A percentile compares a stretch with the other conserved stretches of the same genome.
Evolutionary conservation across 2,113 vertebrate species (phyloP).

Genomic region (Gavialis gangeticus): DNA sequence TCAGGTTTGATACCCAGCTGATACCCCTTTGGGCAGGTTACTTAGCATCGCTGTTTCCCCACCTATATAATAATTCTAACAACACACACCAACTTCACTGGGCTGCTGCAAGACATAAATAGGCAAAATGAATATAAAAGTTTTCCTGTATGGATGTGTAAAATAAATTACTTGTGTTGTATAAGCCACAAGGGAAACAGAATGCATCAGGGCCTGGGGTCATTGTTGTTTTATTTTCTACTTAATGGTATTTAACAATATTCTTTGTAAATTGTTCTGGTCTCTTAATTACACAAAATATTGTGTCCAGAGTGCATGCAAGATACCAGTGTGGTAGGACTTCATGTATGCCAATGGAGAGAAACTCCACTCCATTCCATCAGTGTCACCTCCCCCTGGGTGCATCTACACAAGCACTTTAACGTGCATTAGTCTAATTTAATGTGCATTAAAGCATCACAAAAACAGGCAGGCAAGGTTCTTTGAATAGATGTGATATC

Average conservation of each 20-base stretch:
- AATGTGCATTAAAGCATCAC: too few species aligned
- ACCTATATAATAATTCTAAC: not conserved
- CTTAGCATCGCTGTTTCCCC: not conserved
- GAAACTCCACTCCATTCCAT: not conserved
- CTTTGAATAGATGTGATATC: too few species aligned
- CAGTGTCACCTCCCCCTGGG: not conserved
- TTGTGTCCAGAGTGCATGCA: not conserved
- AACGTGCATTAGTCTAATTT: too few species aligned
- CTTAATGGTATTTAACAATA: not conserved
- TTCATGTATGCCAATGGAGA: not conserved
- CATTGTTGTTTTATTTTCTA: not conserved
- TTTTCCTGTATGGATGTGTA: not conserved
- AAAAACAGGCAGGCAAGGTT: too few species aligned
- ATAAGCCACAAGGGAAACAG: not conserved
- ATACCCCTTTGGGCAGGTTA: not conserved
- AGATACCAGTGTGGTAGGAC: not conserved
- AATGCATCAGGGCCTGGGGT: not conserved
- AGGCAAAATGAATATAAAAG: not conserved
- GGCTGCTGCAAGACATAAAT: too few species aligned
- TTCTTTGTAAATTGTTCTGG: not conserved
- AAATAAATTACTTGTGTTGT: not conserved
- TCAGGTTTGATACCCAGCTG: not conserved
- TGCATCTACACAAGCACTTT: too few species aligned
- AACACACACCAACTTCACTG: not conserved
- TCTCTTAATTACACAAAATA: not conserved